These are phyloP conservation scores for Leptinotarsa defecta DNA, from an alignment of 1,140 invertebrate genomes.

Conservation along the genomic window DNA sequence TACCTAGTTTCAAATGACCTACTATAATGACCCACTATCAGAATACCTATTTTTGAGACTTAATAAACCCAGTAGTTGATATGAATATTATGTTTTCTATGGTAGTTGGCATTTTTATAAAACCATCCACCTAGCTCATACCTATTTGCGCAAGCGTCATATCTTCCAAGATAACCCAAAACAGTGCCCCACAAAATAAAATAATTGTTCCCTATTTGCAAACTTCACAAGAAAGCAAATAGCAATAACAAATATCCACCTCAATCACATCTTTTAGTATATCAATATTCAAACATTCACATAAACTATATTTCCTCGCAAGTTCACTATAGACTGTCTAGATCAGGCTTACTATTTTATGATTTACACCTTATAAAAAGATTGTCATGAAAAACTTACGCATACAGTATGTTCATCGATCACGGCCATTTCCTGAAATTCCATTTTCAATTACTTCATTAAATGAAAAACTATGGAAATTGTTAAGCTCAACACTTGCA, in stretches of 20 bases:
- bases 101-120: too few species aligned
- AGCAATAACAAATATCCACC: neutral
- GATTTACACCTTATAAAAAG: neutral
- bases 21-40: too few species aligned
- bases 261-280: neutral
- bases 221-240: neutral
- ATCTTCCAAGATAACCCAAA: constrained; percentile 18
- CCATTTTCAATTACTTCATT: constrained; percentile 40
- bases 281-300: neutral
- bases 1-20: too few species aligned
- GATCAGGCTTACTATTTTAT: neutral
- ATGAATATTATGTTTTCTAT: too few species aligned
- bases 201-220: neutral
- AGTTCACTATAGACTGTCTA: neutral
- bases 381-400: constrained; percentile 48
- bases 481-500: constrained; percentile 17
- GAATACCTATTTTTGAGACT: too few species aligned
- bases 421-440: constrained; percentile 53
- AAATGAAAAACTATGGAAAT: constrained; percentile 16
- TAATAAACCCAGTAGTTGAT: too few species aligned
- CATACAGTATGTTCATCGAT: constrained; percentile 50
- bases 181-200: constrained; percentile 23
- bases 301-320: neutral
- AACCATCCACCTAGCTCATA: too few species aligned
- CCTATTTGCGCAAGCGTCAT: constrained; percentile 5